Base-by-base conservation (phyloP, 2,888 invertebrate species). In the Caenorhabditis doughertyi region DNA sequence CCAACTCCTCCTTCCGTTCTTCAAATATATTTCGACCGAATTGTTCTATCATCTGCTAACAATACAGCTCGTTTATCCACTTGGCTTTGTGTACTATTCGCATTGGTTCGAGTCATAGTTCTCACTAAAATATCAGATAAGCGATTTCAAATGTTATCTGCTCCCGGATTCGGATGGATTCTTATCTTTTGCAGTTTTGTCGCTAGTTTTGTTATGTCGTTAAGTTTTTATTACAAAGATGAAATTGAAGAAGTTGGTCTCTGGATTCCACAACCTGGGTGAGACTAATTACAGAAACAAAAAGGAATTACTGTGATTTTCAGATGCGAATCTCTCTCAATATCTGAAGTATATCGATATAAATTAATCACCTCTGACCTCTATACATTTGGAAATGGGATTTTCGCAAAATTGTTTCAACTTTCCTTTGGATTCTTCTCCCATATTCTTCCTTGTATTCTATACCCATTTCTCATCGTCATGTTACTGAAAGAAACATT, bases 61-160 rank as follows among this genome's bases (percentile, higher is more conserved):
- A 76, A 68, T 53, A 60, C 39, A 3, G 7, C 56, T 13, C 67
- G 76, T 42, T 39, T 76, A 21, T 49, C 76, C 58, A 67, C 49
- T 9, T 76, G 56, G 58, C 76, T 76, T 11, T 68, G 51, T 23
- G 67, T 76, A 0, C 29, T 60, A 3, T 58, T 76, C 13, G 55
- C 76, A 7, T 4, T 68, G 13, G 51, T 76, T 11, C 67, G 76
- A 27, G 76, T 53, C 0, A 32, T 42, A 5, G 68, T 68, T 3
- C 58, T 76, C 21, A 67, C 27, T 13, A 76, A 60, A 16, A 49
- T 68, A 4, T 13, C 55, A 9, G 76, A 76, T 47, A 76, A 76
- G n/a, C 67, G 68, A 13, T 76, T 68, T 29, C 76, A 76, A 76
- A 76, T 76, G 67, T 49, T 76, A 39, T 76, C 68, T 5, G 76